Conservation (phyloP, 1,140 invertebrate genomes). For the Bombyx mandarina region DNA sequence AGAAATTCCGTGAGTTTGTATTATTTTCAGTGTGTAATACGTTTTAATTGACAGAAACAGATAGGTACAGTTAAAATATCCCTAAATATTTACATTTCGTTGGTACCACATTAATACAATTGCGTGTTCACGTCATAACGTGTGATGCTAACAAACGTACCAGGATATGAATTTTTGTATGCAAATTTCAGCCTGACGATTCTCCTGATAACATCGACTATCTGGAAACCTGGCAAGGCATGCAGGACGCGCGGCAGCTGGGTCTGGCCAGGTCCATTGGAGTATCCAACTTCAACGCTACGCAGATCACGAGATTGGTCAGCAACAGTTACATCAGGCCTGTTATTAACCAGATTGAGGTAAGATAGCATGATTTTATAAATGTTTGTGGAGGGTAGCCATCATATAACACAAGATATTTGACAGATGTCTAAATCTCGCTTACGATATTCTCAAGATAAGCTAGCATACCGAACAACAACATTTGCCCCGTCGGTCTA, state of each 20-base stretch:
- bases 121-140: no score
- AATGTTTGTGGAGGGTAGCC: no score
- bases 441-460: no score
- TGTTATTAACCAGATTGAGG: conserved; percentile 70
- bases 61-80: no score
- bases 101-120: not conserved
- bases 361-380: conserved; percentile 12
- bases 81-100: no score
- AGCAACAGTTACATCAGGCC: conserved; percentile 68
- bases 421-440: no score
- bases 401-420: no score
- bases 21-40: no score
- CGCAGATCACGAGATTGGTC: conserved; percentile 82
- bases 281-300: conserved; percentile 86
- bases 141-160: not conserved
- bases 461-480: no score
- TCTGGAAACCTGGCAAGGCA: conserved; percentile 78
- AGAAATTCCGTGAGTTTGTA: no score
- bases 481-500: no score
- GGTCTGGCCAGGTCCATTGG: conserved; percentile 86
- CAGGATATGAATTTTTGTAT: not conserved
- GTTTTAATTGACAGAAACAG: no score
- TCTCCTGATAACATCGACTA: conserved; percentile 71
- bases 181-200: conserved; percentile 45
- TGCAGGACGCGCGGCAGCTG: conserved; percentile 80